phyloP scores from a whole-genome alignment of 2,888 invertebrate genomes.

The Tenthredo mesomela region DNA sequence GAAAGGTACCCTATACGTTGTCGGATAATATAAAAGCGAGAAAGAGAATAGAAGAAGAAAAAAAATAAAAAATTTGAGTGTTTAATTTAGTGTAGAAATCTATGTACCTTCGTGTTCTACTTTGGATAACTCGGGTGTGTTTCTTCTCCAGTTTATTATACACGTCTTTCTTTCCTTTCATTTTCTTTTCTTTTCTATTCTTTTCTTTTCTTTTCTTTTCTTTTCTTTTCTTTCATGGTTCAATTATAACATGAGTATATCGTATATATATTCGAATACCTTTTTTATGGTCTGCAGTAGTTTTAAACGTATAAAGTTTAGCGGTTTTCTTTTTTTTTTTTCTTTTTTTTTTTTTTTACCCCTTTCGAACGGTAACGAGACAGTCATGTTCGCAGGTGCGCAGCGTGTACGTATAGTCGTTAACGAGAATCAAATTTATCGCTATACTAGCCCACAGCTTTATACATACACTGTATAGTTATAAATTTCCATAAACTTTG shows the following conservation, averaged over 20 bases:
- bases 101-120: background rate
- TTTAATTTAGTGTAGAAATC: constrained; percentile 22
- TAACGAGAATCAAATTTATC: constrained; percentile 33
- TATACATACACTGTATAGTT: background rate
- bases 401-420: background rate
- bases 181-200: background rate
- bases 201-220: background rate
- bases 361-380: background rate
- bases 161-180: background rate
- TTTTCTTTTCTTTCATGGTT: background rate
- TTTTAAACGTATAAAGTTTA: background rate
- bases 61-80: background rate
- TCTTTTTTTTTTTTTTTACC: too few species aligned
- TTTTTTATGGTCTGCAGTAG: background rate
- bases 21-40: background rate
- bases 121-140: background rate
- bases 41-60: background rate
- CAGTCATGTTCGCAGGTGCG: constrained; percentile 6
- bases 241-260: constrained; percentile 1
- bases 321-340: background rate
- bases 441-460: background rate
- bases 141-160: background rate
- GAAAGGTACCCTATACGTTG: background rate
- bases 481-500: constrained; percentile 2
- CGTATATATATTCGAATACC: background rate